Conservation (phyloP, 1,140 invertebrate species). For the Heterodera carotae region DNA sequence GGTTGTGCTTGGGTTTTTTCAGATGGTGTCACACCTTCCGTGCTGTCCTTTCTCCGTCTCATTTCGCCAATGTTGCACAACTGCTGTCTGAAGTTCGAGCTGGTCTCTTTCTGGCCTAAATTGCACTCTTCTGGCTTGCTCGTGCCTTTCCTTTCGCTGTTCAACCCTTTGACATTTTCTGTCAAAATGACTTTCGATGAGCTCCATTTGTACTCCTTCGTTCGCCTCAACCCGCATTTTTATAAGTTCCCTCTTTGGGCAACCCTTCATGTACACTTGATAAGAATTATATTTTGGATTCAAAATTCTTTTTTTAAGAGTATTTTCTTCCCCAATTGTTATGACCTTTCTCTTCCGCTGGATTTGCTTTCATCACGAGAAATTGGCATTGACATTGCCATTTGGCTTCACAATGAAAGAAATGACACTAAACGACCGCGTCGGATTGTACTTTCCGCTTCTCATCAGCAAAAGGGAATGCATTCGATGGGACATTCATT, state of each 20-base stretch:
- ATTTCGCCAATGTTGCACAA: slow-evolving; percentile 19
- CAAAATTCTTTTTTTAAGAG: not conserved
- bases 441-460: not conserved
- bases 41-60: slow-evolving; percentile 3
- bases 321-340: slow-evolving; percentile 1
- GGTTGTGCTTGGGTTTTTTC: not conserved
- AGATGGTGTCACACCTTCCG: not conserved
- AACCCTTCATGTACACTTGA: slow-evolving; percentile 7
- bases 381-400: not conserved
- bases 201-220: not conserved
- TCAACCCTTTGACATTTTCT: slow-evolving; percentile 7
- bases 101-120: slow-evolving; percentile 11
- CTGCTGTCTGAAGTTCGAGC: not conserved
- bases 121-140: slow-evolving; percentile 12
- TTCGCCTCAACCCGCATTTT: not conserved
- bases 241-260: slow-evolving; percentile 15
- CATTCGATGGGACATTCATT: not conserved
- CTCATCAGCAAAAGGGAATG: not conserved
- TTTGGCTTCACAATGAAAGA: not conserved
- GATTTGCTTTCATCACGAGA: not conserved
- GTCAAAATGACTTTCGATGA: not conserved
- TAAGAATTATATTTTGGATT: not conserved
- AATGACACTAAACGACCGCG: not conserved
- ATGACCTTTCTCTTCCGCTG: not conserved
- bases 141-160: not conserved